Conservation (phyloP, 2,888 invertebrate genomes). For the Drosophila pseudotalamancana region DNA sequence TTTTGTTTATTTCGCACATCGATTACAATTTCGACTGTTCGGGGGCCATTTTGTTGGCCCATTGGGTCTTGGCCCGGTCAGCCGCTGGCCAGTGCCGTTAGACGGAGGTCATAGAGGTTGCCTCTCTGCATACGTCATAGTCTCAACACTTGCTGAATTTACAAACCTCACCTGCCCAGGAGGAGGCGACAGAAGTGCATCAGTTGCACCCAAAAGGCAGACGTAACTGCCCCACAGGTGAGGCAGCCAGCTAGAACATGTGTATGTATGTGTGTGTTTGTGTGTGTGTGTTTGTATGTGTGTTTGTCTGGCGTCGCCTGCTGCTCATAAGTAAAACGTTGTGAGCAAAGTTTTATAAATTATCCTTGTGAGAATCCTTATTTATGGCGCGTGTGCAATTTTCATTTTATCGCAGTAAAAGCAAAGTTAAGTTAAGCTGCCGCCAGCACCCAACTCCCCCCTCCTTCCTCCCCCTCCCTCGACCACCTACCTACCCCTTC, state of each 20-base stretch:
- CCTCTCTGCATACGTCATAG: conserved; percentile 59
- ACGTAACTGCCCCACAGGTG: conserved; percentile 46
- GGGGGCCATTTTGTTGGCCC: conserved; percentile 48
- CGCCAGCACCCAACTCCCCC: conserved; percentile 8
- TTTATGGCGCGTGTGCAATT: conserved; percentile 84
- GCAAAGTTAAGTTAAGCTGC: conserved; percentile 82
- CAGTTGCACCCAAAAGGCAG: conserved; percentile 31
- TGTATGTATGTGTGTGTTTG: not conserved
- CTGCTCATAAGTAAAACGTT: conserved; percentile 81
- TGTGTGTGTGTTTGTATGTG: conserved; percentile 11
- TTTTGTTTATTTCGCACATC: conserved; percentile 84
- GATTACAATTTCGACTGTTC: conserved; percentile 82
- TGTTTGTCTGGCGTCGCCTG: conserved; percentile 68
- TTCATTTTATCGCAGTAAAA: conserved; percentile 84
- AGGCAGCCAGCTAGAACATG: not conserved
- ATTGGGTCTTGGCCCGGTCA: conserved; percentile 27
- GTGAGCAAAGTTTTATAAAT: conserved; percentile 84
- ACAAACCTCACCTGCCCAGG: conserved; percentile 55
- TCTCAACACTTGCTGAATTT: conserved; percentile 62
- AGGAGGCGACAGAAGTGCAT: conserved; percentile 21
- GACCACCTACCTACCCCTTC: not conserved
- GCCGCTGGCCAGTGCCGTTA: conserved; percentile 21
- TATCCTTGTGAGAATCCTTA: conserved; percentile 85
- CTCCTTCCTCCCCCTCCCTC: not conserved
- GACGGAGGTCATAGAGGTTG: conserved; percentile 7